Evolutionary conservation across 2,797 vertebrate species (phyloP).

Genomic region (Ctenochaetus hawaiiensis): DNA sequence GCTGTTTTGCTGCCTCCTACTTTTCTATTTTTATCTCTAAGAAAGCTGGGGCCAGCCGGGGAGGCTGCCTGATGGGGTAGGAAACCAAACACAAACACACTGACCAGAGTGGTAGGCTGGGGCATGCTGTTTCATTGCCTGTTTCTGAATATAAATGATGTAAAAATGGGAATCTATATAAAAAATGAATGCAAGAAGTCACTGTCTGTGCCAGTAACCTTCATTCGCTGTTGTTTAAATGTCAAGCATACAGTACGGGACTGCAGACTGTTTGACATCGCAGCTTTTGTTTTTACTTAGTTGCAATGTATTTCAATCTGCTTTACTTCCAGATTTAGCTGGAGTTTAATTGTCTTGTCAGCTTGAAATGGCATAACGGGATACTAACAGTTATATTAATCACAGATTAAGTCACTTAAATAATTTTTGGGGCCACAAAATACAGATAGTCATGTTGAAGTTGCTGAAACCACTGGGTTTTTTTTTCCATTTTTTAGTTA

Average conservation of each 20-base stretch:
- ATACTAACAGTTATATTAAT: not conserved
- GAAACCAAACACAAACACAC: conserved; percentile 45
- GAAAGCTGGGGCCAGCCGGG: conserved; percentile 59
- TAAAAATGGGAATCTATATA: conserved; percentile 21
- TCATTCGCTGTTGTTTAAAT: conserved; percentile 5
- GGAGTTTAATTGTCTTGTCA: not conserved
- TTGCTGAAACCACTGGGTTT: too few species aligned
- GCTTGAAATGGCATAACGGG: not conserved
- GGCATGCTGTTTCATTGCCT: not conserved
- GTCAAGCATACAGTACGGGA: not conserved
- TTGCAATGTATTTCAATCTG: not conserved
- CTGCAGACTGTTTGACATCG: not conserved
- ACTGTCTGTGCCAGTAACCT: conserved; percentile 20
- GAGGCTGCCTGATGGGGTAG: conserved; percentile 14
- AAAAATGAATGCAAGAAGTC: conserved; percentile 45
- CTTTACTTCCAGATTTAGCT: not conserved
- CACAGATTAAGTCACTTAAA: not conserved
- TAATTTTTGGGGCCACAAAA: not conserved
- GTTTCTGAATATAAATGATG: conserved; percentile 33
- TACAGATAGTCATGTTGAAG: too few species aligned
- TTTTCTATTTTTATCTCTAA: conserved; percentile 76
- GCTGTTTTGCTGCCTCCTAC: conserved; percentile 40
- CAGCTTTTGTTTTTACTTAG: too few species aligned
- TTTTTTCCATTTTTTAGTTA: too few species aligned
- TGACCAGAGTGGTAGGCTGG: conserved; percentile 9